Evolutionary conservation across 2,797 vertebrate genomes (phyloP), one percentile per base, ranked within the genome.

Genomic region (Bucorvus abyssinicus): DNA sequence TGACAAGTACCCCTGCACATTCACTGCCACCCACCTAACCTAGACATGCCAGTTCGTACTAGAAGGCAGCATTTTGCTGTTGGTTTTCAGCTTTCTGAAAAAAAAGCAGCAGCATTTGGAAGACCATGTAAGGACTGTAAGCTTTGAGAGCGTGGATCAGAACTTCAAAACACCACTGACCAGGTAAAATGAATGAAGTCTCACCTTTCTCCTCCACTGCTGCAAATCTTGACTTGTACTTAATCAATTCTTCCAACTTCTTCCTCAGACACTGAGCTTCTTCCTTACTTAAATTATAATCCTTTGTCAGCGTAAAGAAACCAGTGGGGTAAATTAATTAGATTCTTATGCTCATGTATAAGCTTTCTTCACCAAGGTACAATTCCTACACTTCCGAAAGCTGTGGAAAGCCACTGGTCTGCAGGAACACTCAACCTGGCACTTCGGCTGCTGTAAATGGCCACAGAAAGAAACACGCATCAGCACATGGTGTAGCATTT

Each of bases 281-380:
- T 44, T n/a, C n/a, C n/a, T n/a, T 74, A 47, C 27, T 45, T 79
- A 8, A 81, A 42, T 64, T 36, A 36, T 1, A 38, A 42, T 32
- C 78, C 27, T 32, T 77, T 76, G 20, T 68, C 63, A 52, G 19
- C 50, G 6, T 30, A 50, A 38, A 82, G 50, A 22, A 73, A 53
- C 2, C 10, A 7, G 5, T 7, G 3, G 4, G 11, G 9, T 44
- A 44, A 71, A 22, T 34, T 7, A 77, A n/a, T 20, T 27, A 27
- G 12, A n/a, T 67, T 26, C 40, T 67, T 40, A 12, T 0, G 3
- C 18, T 10, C 3, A 0, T 2, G 2, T 10, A 7, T 34, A 10
- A 87, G 3, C 6, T 36, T 23, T 36, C 16, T 29, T 21, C 47
- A 2, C 7, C 6, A 42, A 52, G 56, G 1, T 36, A 3, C 14